These are phyloP conservation scores for Drosophila aff. DNA, from an alignment of 1,140 invertebrate genomes.

Conservation along the genomic window DNA sequence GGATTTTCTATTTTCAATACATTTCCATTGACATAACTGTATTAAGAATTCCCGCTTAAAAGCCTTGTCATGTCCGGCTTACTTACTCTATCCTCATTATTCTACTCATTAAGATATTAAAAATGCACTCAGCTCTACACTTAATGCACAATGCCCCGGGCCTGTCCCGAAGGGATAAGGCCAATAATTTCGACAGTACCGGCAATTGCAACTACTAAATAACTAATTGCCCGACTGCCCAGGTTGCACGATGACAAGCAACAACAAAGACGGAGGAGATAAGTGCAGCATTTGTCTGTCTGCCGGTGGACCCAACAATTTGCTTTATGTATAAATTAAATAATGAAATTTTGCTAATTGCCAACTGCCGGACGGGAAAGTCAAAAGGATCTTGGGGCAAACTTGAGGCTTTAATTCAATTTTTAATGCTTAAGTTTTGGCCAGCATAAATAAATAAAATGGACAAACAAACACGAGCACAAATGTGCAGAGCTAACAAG, in stretches of 20 bases:
- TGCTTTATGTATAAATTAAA: slow-evolving; percentile 63
- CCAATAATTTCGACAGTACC: slow-evolving; percentile 47
- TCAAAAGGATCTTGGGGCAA: slow-evolving; percentile 40
- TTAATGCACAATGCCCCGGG: slow-evolving; percentile 41
- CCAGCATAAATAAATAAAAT: slow-evolving; percentile 62
- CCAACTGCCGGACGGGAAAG: slow-evolving; percentile 36
- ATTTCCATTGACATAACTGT: neutral
- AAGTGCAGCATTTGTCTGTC: slow-evolving; percentile 50
- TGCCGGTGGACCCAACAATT: slow-evolving; percentile 37
- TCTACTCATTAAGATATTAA: slow-evolving; percentile 41
- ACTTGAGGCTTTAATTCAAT: slow-evolving; percentile 74
- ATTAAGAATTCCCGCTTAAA: too few species aligned
- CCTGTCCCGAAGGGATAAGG: slow-evolving; percentile 8
- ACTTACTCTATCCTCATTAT: slow-evolving; percentile 16
- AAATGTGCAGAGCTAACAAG: neutral
- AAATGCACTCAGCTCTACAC: slow-evolving; percentile 43
- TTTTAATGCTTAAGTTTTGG: slow-evolving; percentile 77
- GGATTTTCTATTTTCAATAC: neutral
- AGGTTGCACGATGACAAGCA: slow-evolving; percentile 41
- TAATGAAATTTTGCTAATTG: slow-evolving; percentile 78
- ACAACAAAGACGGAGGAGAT: slow-evolving; percentile 24
- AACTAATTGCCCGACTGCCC: slow-evolving; percentile 63
- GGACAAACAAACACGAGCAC: slow-evolving; percentile 13
- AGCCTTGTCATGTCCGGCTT: too few species aligned
- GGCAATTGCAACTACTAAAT: slow-evolving; percentile 70